Evolutionary conservation across 2,113 vertebrate species (phyloP).

Genomic region (Etheostoma cragini): DNA sequence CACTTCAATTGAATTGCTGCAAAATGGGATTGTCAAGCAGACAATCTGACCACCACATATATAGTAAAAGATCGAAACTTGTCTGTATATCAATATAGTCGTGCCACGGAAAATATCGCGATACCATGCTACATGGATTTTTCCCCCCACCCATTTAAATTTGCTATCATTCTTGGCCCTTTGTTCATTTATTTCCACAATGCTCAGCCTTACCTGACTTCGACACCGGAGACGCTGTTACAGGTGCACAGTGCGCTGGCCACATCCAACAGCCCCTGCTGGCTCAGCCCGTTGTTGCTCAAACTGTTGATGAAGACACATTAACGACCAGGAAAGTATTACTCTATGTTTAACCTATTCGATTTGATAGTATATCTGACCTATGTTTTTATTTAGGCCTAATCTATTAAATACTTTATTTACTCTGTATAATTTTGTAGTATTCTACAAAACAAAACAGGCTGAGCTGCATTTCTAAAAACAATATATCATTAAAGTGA

Average conservation of each 20-base stretch:
- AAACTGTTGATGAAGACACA: constrained; percentile 79
- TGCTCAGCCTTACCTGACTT: constrained; percentile 81
- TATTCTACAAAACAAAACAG: too few species aligned
- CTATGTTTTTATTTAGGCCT: too few species aligned
- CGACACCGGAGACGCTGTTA: constrained; percentile 72
- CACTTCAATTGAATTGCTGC: too few species aligned
- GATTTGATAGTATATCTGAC: too few species aligned
- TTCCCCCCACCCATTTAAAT: background rate
- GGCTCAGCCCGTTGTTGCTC: constrained; percentile 79
- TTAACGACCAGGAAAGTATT: background rate
- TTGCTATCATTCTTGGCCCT: background rate
- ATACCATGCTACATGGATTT: too few species aligned
- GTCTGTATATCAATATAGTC: too few species aligned
- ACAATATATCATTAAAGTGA: background rate
- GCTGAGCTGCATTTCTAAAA: background rate
- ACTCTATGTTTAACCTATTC: background rate
- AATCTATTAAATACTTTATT: background rate
- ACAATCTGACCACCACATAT: too few species aligned
- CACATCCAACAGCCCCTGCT: constrained; percentile 76
- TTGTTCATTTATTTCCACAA: background rate
- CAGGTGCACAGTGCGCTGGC: constrained; percentile 78
- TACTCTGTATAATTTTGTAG: background rate
- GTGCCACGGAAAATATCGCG: too few species aligned
- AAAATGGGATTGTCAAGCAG: too few species aligned
- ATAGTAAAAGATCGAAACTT: too few species aligned